phyloP scores from a whole-genome alignment of 2,888 invertebrate genomes.

The Oxytorus armatus region DNA sequence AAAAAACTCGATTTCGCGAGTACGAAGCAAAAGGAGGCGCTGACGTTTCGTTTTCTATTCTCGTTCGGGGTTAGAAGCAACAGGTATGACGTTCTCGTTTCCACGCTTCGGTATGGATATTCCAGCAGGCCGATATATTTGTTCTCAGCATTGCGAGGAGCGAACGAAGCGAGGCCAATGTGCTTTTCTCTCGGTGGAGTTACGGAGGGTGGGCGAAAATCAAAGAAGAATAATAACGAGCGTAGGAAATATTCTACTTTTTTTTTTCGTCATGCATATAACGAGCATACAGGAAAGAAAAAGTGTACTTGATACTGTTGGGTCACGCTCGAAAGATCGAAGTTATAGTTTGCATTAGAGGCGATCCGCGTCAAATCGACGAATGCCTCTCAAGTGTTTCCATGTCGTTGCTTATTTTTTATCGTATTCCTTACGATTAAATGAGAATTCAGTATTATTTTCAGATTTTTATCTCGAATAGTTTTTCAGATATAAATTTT shows the following conservation, averaged over 20 bases:
- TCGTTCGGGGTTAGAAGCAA: slow-evolving; percentile 7
- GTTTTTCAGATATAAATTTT: background rate
- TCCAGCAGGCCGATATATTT: slow-evolving; percentile 35
- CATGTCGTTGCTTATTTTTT: background rate
- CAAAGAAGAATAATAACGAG: slow-evolving; percentile 29
- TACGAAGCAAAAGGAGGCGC: slow-evolving; percentile 48
- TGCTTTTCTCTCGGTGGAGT: background rate
- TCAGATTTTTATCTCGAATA: background rate
- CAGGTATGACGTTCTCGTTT: slow-evolving; percentile 54
- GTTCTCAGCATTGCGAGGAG: slow-evolving; percentile 55
- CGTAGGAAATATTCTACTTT: slow-evolving; percentile 31
- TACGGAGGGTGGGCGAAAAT: slow-evolving; percentile 8
- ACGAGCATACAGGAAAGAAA: background rate
- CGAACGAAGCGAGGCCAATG: slow-evolving; percentile 44
- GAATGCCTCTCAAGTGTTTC: background rate
- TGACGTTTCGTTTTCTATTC: slow-evolving; percentile 62
- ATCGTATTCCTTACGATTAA: background rate
- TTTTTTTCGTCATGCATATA: slow-evolving; percentile 7
- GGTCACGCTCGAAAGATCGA: slow-evolving; percentile 47
- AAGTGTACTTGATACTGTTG: slow-evolving; percentile 15
- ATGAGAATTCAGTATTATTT: background rate
- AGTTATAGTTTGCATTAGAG: background rate
- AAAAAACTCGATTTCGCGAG: slow-evolving; percentile 58
- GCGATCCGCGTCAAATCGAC: background rate
- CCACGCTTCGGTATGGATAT: slow-evolving; percentile 57